These are phyloP conservation scores for Philereme vetulata DNA, from an alignment of 2,888 invertebrate species.

Conservation along the genomic window DNA sequence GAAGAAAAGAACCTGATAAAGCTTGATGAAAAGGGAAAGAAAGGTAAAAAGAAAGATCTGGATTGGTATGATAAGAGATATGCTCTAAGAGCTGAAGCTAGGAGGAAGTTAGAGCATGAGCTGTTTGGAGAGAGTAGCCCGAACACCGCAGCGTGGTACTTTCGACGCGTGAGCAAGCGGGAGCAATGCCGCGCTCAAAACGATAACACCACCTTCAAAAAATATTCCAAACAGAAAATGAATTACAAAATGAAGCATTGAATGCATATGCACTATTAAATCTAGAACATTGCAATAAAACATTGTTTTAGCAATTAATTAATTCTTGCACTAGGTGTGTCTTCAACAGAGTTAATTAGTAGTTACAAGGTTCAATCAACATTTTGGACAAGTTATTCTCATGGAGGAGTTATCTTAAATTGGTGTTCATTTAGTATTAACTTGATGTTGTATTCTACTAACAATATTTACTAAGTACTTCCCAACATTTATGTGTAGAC, in stretches of 20 bases:
- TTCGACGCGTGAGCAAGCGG: slow-evolving; percentile 73
- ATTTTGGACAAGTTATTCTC: not conserved
- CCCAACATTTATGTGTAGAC: slow-evolving; percentile 4
- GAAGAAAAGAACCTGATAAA: slow-evolving; percentile 41
- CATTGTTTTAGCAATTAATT: slow-evolving; percentile 27
- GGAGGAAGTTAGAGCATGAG: slow-evolving; percentile 66
- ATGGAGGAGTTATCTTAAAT: slow-evolving; percentile 9
- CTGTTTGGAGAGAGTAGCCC: slow-evolving; percentile 61
- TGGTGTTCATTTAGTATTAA: slow-evolving; percentile 9
- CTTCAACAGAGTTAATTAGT: slow-evolving; percentile 18
- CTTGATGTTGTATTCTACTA: slow-evolving; percentile 11
- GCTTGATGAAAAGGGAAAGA: slow-evolving; percentile 36
- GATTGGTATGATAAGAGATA: slow-evolving; percentile 73
- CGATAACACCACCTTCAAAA: slow-evolving; percentile 66
- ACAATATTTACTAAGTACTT: slow-evolving; percentile 5
- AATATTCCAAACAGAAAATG: slow-evolving; percentile 62
- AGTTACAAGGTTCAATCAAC: slow-evolving; percentile 4
- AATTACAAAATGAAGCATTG: slow-evolving; percentile 72
- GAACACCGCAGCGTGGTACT: slow-evolving; percentile 76
- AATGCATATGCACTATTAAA: slow-evolving; percentile 9
- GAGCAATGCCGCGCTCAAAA: slow-evolving; percentile 73
- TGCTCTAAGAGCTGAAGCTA: slow-evolving; percentile 62
- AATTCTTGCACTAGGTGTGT: slow-evolving; percentile 28
- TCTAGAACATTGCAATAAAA: slow-evolving; percentile 20
- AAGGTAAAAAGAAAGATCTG: slow-evolving; percentile 45